These are phyloP conservation scores for Aramus guarauna DNA, from an alignment of 2,113 vertebrate genomes.

Conservation along the genomic window DNA sequence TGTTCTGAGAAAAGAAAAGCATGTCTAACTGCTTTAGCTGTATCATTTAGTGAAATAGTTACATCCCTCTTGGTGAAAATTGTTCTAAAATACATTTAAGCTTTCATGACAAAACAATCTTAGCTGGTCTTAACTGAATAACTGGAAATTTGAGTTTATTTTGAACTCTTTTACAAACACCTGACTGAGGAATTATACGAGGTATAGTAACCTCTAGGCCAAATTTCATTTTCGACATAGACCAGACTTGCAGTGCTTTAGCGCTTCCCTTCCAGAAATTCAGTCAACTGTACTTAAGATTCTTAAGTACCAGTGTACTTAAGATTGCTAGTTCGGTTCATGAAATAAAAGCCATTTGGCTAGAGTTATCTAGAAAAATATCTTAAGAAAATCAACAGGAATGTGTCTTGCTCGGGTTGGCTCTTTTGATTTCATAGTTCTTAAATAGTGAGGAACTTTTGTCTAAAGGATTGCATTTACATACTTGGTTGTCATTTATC, in stretches of 20 bases:
- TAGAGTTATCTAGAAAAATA: not conserved
- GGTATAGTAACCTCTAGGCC: not conserved
- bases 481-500: conserved; percentile 2
- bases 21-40: not conserved
- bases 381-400: not conserved
- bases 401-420: not conserved
- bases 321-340: not conserved
- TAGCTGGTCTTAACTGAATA: not conserved
- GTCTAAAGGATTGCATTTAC: not conserved
- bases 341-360: not conserved
- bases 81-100: not conserved
- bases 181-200: not conserved
- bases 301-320: not conserved
- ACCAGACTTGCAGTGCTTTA: not conserved
- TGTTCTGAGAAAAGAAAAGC: not conserved
- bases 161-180: not conserved
- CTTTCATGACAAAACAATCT: not conserved
- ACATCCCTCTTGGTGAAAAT: not conserved
- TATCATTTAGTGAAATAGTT: not conserved
- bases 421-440: not conserved
- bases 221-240: not conserved
- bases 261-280: not conserved
- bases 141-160: not conserved
- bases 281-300: not conserved
- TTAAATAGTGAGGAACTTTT: not conserved